A percentile compares a stretch with the other conserved stretches of the same genome.
Evolutionary conservation across 2,113 vertebrate species (phyloP).

Genomic region (Ailuropoda melanoleuca): DNA sequence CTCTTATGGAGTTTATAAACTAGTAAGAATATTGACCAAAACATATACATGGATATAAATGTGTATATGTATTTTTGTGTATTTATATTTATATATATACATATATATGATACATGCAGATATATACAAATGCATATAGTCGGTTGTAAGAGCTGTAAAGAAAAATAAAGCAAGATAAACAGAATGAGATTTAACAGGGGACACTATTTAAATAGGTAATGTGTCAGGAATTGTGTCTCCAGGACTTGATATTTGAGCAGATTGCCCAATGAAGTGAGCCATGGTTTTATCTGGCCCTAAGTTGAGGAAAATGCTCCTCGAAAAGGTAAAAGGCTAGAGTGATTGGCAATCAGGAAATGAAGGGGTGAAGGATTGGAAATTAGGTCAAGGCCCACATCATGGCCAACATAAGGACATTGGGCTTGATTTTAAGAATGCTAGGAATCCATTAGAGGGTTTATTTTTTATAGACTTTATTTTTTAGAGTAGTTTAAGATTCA

Average conservation of each 20-base stretch:
- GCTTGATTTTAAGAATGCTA: background rate
- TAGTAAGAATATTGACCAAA: background rate
- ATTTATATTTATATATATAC: background rate
- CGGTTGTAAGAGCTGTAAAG: background rate
- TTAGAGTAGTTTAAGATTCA: background rate
- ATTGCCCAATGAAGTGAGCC: background rate
- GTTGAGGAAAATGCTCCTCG: background rate
- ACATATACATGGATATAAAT: background rate
- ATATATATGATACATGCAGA: background rate
- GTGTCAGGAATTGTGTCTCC: background rate
- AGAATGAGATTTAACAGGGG: background rate
- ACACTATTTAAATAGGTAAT: background rate
- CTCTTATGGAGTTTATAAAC: background rate
- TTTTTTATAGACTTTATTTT: background rate
- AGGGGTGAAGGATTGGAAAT: background rate
- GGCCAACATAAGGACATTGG: background rate
- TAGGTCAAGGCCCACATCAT: background rate
- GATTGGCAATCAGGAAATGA: no score
- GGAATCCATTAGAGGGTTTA: background rate
- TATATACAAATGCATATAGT: background rate
- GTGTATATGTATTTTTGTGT: background rate
- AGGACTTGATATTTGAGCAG: background rate
- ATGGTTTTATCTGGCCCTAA: no score
- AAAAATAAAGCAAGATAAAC: background rate
- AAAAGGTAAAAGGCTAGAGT: background rate